Evolutionary conservation across 2,797 vertebrate species (phyloP), one percentile per base, ranked within the genome.

Genomic region (Microctenopoma steveboyesi): DNA sequence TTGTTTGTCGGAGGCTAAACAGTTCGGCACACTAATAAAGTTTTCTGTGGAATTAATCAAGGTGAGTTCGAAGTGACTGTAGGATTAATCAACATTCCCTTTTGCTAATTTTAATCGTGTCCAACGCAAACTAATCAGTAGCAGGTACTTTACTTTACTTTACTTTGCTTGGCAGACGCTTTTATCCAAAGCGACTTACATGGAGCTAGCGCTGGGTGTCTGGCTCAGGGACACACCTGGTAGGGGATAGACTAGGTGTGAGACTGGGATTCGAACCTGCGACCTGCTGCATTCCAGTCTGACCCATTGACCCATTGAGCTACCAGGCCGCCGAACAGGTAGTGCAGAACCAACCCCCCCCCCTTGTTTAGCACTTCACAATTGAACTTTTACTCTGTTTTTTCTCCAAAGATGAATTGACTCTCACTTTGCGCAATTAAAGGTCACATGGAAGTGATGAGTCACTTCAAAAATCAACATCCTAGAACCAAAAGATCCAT

Each of bases 381-480:
- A 51, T 39, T 50, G 57, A 84, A 67, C 52, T 51, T 73, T 82
- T 58, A 7, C 12, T 9, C 25, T 37, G 30, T 82, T 72, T 74
- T 69, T 40, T 56, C 46, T 47, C 48, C 61, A 37, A 80, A 82
- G 72, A 88, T 70, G 68, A 78, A 86, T 86, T 30, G 64, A 81
- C 80, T 63, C 55, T 63, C 66, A 61, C 72, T 79, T 68, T 48
- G 62, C 40, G 35, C 85, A 79, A 85, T 88, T 82, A 91, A 92
- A 92, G 88, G 92, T 93, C 88, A 89, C n/a, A 25, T 4, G 55
- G 72, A 88, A 86, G 77, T 82, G 82, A 91, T 90, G 87, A 91
- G 85, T 88, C 79, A 77, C 81, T 90, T 86, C 58, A 78, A 84
- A 87, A 89, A 86, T 88, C 88, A 77, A 83, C 84, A 79, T 54